Evolutionary conservation across 53 echinoderm and acorn worm genomes (phyloP), one percentile per base, ranked within the genome.

Genomic region (Henricia sp.): DNA sequence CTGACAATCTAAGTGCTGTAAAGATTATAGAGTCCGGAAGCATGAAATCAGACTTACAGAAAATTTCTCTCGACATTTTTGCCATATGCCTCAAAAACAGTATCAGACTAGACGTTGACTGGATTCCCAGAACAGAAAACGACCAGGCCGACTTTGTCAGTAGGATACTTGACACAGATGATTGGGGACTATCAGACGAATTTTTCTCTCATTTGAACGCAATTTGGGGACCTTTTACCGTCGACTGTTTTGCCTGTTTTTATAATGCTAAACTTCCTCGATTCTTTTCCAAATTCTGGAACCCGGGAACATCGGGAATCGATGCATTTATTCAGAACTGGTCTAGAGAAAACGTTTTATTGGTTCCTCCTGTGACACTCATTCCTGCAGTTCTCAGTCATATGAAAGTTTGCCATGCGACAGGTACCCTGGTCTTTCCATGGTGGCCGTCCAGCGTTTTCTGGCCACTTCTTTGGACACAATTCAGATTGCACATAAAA

Each of bases 91-190:
- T 57, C 0, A 56, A 17, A 1, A 13, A 54, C 0, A 2, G 19
- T 10, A 13, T 75, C 27, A 10, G 2, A 1, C 40, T 75, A 1
- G 40, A 58, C 2, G 75, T 74, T 11, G 51, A 85, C 3, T 85
- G 73, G 85, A 64, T 85, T 30, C 74, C 85, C 3, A 30, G 74
- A 34, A 17, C 50, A 10, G n/a, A 37, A 85, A 73, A n/a, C 58
- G 60, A 73, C 13, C 71, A 85, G 48, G 74, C 85, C 24, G 73
- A 85, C 50, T 84, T 40, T 27, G 27, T 85, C 6, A 85, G 85
- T 37, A 70, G 50, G n/a, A 41, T 69, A 10, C 16, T 74, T 10
- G 85, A 85, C 12, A 24, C 50, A 48, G 85, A 85, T 33, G 85
- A 85, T 30, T 84, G 84, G 84, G 16, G 24, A 17, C 6, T 86